Evolutionary conservation across 2,888 invertebrate species (phyloP), one percentile per base, ranked within the genome.

Genomic region (Periphyllus acericola): DNA sequence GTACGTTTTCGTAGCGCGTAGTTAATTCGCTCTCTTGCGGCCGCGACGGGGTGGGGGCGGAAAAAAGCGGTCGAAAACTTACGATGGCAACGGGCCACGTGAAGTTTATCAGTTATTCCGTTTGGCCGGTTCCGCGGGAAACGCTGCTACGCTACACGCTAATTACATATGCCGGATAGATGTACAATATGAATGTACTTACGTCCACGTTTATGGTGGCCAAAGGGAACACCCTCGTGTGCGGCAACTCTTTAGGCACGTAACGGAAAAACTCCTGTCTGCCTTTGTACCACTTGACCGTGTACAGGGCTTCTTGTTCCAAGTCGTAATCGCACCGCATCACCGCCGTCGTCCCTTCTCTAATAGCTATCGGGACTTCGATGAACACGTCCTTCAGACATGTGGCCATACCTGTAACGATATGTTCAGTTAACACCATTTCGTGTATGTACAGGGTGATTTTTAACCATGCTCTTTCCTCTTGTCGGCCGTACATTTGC

Each of bases 281-380:
- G 14, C 95, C 95, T 90, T 95, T 94, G 92, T 96, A 96, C 96
- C 96, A 96, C 92, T 96, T 96, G 90, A 96, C 95, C 88, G 95
- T 95, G 92, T 96, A 96, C 21, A 96, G 92, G 2, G 94, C 94
- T 90, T 95, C 95, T 79, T 94, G 94, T 91, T 95, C 95, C 89
- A 96, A 92, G 91, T 96, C 94, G 93, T 95, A 96, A 90, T 93
- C 93, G 92, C 96, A 96, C 90, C 94, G 94, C 89, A 96, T 92
- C 68, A 94, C 94, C 82, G 95, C 95, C 1, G 95, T 95, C 90
- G 95, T 94, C 79, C 95, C 95, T 71, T 95, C 93, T 88, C 94
- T 93, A 66, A 95, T 95, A 0, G 95, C 95, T 89, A 93, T 93
- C 76, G 96, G 96, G 75, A 96, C 94, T 90, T 93, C 94, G 90